These are phyloP conservation scores for Tachystola acroxantha DNA, from an alignment of 2,888 invertebrate genomes.

Conservation along the genomic window DNA sequence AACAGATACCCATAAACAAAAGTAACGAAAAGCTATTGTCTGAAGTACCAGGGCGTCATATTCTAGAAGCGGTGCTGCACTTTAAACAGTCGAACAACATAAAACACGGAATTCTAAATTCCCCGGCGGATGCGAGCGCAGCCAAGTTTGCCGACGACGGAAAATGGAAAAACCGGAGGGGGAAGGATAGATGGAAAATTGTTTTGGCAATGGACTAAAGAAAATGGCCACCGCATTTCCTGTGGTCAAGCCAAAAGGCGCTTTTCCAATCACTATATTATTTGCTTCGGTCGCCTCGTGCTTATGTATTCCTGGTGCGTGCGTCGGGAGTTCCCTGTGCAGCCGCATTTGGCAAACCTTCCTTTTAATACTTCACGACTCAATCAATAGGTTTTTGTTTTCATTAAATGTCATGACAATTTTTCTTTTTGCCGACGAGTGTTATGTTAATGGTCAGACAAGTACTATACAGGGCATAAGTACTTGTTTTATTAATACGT, in stretches of 20 bases:
- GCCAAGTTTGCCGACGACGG: slow-evolving; percentile 60
- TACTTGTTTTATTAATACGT: slow-evolving; percentile 25
- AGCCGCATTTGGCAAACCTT: slow-evolving; percentile 23
- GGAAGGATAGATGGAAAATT: slow-evolving; percentile 62
- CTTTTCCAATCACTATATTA: slow-evolving; percentile 58
- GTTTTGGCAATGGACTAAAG: slow-evolving; percentile 63
- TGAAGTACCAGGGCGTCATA: slow-evolving; percentile 31
- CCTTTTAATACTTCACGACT: slow-evolving; percentile 23
- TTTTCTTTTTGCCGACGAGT: slow-evolving; percentile 10
- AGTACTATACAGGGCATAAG: too few species aligned
- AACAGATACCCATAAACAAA: too few species aligned
- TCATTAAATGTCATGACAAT: slow-evolving; percentile 16
- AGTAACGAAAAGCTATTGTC: slow-evolving; percentile 23
- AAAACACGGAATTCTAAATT: slow-evolving; percentile 50
- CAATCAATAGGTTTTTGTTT: slow-evolving; percentile 29
- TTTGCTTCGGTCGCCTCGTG: slow-evolving; percentile 30
- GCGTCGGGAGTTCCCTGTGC: slow-evolving; percentile 17
- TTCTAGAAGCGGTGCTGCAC: slow-evolving; percentile 26
- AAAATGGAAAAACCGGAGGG: slow-evolving; percentile 61
- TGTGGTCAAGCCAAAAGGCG: slow-evolving; percentile 73
- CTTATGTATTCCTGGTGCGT: slow-evolving; percentile 52
- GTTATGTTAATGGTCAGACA: neutral
- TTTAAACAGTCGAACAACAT: slow-evolving; percentile 30
- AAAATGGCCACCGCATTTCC: slow-evolving; percentile 70
- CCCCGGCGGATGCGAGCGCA: slow-evolving; percentile 43